A percentile compares a stretch with the other conserved stretches of the same genome.
Conservation (phyloP, 2,797 vertebrate species). For the Neosalanx taihuensis region DNA sequence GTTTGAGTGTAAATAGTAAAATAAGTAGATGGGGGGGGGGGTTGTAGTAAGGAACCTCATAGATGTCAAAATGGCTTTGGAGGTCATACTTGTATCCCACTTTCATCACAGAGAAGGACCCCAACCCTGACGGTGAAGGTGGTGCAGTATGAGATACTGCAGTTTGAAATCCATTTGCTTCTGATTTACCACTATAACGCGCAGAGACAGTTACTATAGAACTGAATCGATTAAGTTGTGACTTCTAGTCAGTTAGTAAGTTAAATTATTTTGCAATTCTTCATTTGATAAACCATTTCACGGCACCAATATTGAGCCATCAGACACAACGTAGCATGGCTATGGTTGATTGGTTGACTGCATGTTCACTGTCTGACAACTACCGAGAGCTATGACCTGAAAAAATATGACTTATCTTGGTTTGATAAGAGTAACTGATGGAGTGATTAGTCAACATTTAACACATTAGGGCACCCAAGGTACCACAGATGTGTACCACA, state of each 20-base stretch:
- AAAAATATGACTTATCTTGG: background rate
- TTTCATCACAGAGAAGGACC: conserved; percentile 25
- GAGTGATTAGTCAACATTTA: background rate
- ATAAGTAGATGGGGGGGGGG: no score
- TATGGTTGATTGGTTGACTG: background rate
- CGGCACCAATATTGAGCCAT: background rate
- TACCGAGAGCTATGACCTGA: background rate
- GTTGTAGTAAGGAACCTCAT: background rate
- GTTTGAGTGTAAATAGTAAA: no score
- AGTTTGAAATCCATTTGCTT: background rate
- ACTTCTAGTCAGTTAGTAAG: background rate
- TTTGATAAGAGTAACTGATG: background rate
- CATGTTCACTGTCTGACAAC: background rate
- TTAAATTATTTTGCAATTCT: background rate
- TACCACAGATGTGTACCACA: background rate
- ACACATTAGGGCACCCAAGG: background rate
- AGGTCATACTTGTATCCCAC: conserved; percentile 34
- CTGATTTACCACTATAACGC: conserved; percentile 22
- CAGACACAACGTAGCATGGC: background rate
- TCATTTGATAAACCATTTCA: background rate
- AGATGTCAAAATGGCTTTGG: background rate
- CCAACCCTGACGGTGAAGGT: conserved; percentile 38
- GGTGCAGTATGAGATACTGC: conserved; percentile 28
- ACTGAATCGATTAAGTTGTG: background rate
- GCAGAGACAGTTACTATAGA: conserved; percentile 24